Evolutionary conservation across 2,797 vertebrate species (phyloP), one percentile per base, ranked within the genome.

Genomic region (Emys orbicularis): DNA sequence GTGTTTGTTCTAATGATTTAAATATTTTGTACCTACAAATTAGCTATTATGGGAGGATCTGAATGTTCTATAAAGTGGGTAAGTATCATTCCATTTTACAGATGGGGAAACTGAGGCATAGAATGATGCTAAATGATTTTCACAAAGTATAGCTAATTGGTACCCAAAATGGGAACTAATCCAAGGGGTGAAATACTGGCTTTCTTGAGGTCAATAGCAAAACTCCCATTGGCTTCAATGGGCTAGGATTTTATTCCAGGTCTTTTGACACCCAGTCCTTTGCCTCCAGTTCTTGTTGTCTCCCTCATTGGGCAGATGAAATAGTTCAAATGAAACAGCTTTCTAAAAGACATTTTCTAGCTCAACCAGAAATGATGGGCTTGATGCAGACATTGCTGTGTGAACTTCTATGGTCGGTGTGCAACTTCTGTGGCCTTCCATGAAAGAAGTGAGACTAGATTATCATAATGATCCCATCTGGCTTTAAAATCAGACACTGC

Each of bases 211-310:
- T 76, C 25, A 47, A 47, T 12, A 76, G 41, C 12, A 76, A 76
- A 47, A 27, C 12, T 76, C 25, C 41, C 41, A 44, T 76, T 47
- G 72, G 27, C 44, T 76, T 47, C 25, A 47, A 29, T 25, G 65
- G 65, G n/a, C 34, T 4, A 37, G 65, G 65, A 68, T 68, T 68
- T 37, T 37, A 68, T 19, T 37, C 65, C n/a, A 68, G 18, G n/a
- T 68, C 6, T 50, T 10, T 90, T 82, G n/a, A 84, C 27, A 41
- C 0, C 29, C 5, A 65, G 18, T 89, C 44, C 65, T 37, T 84
- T 81, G 41, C 88, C 89, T 86, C 88, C 84, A 74, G 77, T 94
- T 94, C 93, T 34, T 50, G 54, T 29, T 88, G 21, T 21, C 41
- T 19, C 65, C 12, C 52, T 89, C 77, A 72, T 87, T 25, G 79